Evolutionary conservation across 2,113 vertebrate genomes (phyloP).

Genomic region (Myocastor coypus): DNA sequence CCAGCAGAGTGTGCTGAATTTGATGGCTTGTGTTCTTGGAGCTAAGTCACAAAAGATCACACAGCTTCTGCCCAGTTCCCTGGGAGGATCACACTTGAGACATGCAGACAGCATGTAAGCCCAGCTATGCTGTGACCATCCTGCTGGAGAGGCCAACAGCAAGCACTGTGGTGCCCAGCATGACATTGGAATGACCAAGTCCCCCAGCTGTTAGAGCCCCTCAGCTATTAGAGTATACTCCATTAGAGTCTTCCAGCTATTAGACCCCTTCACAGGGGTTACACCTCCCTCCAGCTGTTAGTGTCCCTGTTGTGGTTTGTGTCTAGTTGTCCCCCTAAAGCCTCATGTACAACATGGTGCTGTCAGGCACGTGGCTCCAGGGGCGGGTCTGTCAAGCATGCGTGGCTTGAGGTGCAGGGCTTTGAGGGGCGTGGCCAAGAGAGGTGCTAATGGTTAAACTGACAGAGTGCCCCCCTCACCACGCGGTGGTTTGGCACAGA

Average conservation of each 20-base stretch:
- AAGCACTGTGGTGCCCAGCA: neutral
- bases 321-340: too few species aligned
- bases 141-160: neutral
- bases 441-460: too few species aligned
- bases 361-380: too few species aligned
- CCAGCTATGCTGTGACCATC: neutral
- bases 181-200: neutral
- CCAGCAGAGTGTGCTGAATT: neutral
- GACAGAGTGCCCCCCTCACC: too few species aligned
- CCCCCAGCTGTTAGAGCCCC: neutral
- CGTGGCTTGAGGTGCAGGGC: too few species aligned
- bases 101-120: neutral
- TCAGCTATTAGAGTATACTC: neutral
- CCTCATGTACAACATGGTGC: too few species aligned
- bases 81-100: neutral
- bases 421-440: too few species aligned
- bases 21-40: neutral
- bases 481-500: too few species aligned
- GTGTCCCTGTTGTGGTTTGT: too few species aligned
- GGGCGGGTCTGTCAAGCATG: too few species aligned
- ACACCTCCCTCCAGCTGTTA: neutral
- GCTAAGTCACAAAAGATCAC: neutral
- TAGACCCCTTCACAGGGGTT: neutral
- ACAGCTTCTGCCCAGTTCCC: neutral
- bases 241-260: too few species aligned